A percentile compares a stretch with the other conserved stretches of the same genome.
Evolutionary conservation across 2,797 vertebrate genomes (phyloP).

Genomic region (Margarornis squamiger): DNA sequence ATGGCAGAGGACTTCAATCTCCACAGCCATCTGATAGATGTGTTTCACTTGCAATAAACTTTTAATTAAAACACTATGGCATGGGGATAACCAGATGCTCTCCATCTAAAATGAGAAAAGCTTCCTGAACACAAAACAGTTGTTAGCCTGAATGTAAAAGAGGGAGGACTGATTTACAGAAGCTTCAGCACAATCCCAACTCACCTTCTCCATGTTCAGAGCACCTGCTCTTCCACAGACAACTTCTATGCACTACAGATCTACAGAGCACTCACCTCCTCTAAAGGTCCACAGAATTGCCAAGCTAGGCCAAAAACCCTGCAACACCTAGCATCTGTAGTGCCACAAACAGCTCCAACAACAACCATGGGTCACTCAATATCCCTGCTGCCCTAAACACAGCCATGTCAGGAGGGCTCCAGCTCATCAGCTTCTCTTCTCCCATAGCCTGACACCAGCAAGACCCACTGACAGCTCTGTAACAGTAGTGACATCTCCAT

Average conservation of each 20-base stretch:
- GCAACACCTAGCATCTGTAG: background rate
- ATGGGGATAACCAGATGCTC: conserved; percentile 1
- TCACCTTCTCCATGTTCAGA: background rate
- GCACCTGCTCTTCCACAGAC: background rate
- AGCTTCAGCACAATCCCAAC: background rate
- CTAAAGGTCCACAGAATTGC: background rate
- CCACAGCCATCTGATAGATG: background rate
- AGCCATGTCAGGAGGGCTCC: background rate
- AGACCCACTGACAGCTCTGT: background rate
- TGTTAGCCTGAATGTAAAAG: background rate
- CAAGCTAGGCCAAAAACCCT: background rate
- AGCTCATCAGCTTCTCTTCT: background rate
- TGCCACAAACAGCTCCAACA: background rate
- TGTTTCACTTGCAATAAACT: background rate
- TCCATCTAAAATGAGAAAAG: background rate
- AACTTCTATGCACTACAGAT: background rate
- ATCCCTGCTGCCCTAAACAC: background rate
- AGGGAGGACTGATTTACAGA: background rate
- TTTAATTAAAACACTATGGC: conserved; percentile 2
- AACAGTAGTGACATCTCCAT: background rate
- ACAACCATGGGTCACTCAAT: background rate
- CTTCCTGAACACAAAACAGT: background rate
- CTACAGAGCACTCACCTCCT: background rate
- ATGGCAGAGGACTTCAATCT: background rate
- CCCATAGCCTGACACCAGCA: background rate